These are phyloP conservation scores for Holacanthella duospinosa DNA, from an alignment of 2,888 invertebrate species.

Conservation along the genomic window DNA sequence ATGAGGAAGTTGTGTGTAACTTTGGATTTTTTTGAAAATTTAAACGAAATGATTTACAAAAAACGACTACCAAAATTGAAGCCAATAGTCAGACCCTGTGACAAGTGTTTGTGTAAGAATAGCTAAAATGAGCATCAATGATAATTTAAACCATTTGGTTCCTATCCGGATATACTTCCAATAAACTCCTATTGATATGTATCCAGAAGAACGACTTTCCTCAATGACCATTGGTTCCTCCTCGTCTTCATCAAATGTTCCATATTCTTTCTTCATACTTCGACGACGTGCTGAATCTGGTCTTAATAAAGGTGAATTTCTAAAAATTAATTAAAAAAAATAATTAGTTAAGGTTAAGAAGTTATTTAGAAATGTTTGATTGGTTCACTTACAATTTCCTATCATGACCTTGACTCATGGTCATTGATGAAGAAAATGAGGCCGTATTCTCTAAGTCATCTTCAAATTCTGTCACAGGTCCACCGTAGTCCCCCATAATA, in stretches of 20 bases:
- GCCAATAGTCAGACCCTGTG: not conserved
- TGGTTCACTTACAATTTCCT: too few relatives aligned
- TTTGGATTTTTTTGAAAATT: not conserved
- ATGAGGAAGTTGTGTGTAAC: not conserved
- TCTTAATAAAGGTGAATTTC: too few relatives aligned
- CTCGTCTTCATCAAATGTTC: not conserved
- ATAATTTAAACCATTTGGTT: conserved; percentile 44
- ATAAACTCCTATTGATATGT: conserved; percentile 46
- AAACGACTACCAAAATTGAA: conserved; percentile 4
- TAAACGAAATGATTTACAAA: too few relatives aligned
- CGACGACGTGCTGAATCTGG: too few relatives aligned
- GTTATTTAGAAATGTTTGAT: too few relatives aligned
- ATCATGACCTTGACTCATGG: too few relatives aligned
- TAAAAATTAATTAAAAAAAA: too few relatives aligned
- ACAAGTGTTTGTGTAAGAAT: not conserved
- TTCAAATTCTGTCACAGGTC: not conserved
- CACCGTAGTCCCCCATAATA: not conserved
- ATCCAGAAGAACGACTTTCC: conserved; percentile 38
- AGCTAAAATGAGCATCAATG: not conserved
- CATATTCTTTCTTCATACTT: too few relatives aligned
- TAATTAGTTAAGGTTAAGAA: too few relatives aligned
- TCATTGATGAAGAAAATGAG: not conserved
- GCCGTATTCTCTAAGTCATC: not conserved
- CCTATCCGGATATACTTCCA: conserved; percentile 60
- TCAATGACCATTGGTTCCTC: conserved; percentile 42